phyloP scores from a whole-genome alignment of 1,140 invertebrate species.

The Homalodisca vitripennis region DNA sequence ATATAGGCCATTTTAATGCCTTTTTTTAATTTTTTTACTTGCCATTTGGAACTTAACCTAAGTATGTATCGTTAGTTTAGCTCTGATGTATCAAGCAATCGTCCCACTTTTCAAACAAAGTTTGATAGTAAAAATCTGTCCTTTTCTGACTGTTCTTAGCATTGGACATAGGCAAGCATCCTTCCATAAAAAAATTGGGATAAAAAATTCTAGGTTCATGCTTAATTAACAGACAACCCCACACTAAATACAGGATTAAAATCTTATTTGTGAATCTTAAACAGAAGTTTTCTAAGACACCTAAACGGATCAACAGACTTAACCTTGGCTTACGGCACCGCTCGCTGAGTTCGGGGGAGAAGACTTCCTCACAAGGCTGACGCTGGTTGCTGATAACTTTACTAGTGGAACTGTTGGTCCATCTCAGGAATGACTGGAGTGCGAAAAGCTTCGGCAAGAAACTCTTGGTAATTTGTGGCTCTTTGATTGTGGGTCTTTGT shows the following conservation, averaged over 20 bases:
- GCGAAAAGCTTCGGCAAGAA: slow-evolving; percentile 1
- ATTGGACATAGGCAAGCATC: too few relatives aligned
- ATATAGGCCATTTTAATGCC: too few relatives aligned
- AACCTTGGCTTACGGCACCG: not conserved
- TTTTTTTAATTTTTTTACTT: too few relatives aligned
- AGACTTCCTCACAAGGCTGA: not conserved
- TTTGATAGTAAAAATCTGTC: too few relatives aligned
- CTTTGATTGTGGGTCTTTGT: not conserved
- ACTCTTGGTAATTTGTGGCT: not conserved
- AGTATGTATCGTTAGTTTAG: too few relatives aligned
- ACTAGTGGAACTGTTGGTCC: not conserved
- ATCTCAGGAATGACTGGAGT: not conserved
- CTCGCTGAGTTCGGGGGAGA: not conserved
- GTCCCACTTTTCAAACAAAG: too few relatives aligned
- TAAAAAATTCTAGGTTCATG: not conserved
- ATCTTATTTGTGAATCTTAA: too few relatives aligned
- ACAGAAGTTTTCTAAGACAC: too few relatives aligned
- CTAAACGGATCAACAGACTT: not conserved
- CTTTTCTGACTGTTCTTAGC: too few relatives aligned
- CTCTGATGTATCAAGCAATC: too few relatives aligned
- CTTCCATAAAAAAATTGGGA: not conserved
- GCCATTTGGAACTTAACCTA: too few relatives aligned
- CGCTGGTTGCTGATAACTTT: not conserved
- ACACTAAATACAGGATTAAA: too few relatives aligned
- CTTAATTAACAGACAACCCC: not conserved